Percentiles rank a stretch among this genome's conserved stretches.
Evolutionary conservation across 2,888 invertebrate genomes (phyloP).

Genomic region (Scotopteryx bipunctaria): DNA sequence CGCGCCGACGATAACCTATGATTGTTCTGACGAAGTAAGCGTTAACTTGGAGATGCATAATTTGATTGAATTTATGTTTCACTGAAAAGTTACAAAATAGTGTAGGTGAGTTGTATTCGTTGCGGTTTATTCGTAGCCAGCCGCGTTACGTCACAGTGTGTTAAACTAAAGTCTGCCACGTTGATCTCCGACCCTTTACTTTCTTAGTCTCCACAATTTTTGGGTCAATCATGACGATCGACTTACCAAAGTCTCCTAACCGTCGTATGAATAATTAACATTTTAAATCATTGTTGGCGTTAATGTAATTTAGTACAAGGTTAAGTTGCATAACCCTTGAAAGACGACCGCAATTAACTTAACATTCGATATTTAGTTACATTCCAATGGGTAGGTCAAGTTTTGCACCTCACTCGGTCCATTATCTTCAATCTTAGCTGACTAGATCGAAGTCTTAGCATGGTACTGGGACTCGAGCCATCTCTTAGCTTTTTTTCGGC

Average conservation of each 20-base stretch:
- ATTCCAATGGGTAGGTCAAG: conserved; percentile 43
- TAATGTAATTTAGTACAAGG: conserved; percentile 54
- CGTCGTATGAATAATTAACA: conserved; percentile 34
- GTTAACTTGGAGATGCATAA: background rate
- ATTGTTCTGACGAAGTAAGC: background rate
- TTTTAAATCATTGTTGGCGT: conserved; percentile 34
- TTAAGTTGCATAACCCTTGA: conserved; percentile 49
- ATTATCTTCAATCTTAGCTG: too few species aligned
- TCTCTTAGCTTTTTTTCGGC: too few species aligned
- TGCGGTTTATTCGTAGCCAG: conserved; percentile 51
- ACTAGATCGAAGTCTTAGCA: too few species aligned
- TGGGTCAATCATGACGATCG: conserved; percentile 50
- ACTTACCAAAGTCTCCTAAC: conserved; percentile 24
- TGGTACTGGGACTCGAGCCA: too few species aligned
- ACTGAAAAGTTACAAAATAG: conserved; percentile 48
- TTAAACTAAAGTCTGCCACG: conserved; percentile 58
- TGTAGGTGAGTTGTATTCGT: conserved; percentile 35
- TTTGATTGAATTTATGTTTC: conserved; percentile 3
- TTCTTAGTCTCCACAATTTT: conserved; percentile 53
- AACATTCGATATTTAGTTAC: conserved; percentile 40
- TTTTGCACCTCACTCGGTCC: conserved; percentile 37
- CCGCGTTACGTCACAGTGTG: conserved; percentile 65
- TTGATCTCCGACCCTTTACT: conserved; percentile 67
- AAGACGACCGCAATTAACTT: conserved; percentile 45
- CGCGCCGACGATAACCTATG: background rate